Percentiles rank a stretch among this genome's conserved stretches.
Evolutionary conservation across 2,888 invertebrate species (phyloP).

Genomic region (Nasonovia ribisnigri): DNA sequence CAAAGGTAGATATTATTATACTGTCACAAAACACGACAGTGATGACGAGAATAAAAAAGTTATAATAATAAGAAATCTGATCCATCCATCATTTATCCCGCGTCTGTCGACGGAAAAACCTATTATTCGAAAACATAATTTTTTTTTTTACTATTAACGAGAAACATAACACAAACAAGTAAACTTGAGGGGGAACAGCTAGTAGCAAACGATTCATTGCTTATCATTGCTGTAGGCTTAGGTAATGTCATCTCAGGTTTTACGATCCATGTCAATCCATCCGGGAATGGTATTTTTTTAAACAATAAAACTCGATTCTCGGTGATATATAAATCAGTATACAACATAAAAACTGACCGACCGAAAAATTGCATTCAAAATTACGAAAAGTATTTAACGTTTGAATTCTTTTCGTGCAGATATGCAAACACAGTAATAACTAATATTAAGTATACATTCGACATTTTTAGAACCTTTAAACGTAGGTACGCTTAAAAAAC

Average conservation of each 20-base stretch:
- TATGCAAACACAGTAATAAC: not conserved
- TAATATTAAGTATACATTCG: not conserved
- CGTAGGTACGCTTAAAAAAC: not conserved
- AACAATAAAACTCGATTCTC: constrained; percentile 20
- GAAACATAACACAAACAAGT: not conserved
- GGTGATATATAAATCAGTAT: constrained; percentile 2
- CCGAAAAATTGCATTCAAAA: constrained; percentile 31
- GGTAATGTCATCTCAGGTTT: not conserved
- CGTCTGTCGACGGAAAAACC: not conserved
- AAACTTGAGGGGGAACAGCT: not conserved
- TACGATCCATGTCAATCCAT: constrained; percentile 10
- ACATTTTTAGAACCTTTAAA: not conserved
- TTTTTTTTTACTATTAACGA: not conserved
- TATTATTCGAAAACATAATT: not conserved
- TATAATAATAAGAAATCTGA: not conserved
- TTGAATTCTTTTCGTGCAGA: not conserved
- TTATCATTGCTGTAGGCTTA: not conserved
- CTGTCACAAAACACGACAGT: not conserved
- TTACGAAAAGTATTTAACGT: constrained; percentile 42
- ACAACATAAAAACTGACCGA: not conserved
- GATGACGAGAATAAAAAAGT: not conserved
- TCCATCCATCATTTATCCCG: not conserved
- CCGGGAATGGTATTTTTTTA: not conserved
- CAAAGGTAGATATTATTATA: not conserved
- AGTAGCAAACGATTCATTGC: not conserved